Evolutionary conservation across 2,888 invertebrate genomes (phyloP), one percentile per base, ranked within the genome.

Genomic region (Sphinx pinastri): DNA sequence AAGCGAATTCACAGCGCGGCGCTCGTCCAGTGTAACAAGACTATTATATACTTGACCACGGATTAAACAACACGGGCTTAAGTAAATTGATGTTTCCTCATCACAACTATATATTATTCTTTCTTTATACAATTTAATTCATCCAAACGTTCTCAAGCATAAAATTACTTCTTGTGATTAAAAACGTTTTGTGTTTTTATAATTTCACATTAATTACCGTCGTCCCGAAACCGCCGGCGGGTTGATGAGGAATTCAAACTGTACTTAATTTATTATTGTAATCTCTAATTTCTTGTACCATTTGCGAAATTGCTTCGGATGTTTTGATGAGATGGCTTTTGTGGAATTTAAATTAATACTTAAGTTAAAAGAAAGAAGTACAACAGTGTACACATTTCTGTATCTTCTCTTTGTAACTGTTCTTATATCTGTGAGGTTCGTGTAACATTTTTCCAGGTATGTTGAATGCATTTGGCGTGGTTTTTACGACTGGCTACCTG

Each of bases 261-360:
- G 59, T 12, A 47, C 16, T 45, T 45, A 60, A 45, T 16, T 47
- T 60, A 60, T 60, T 60, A 60, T 60, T 60, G 47, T 60, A 60
- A 60, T 60, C 60, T 60, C 16, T 16, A 45, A 60, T 60, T 47
- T 47, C 11, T 47, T 60, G 60, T 60, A 11, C 60, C 45, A 60
- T 60, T 60, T 60, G 16, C n/a, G 16, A 60, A 60, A 60, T 60
- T 60, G 12, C 60, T 60, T 47, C n/a, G 16, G n/a, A 16, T 47
- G 45, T 60, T 47, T 60, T 47, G 60, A 57, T 57, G 16, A 11
- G 11, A 47, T 60, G 47, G 60, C 60, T 60, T 60, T 47, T 10
- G 16, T 11, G 0, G 47, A 47, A 47, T 47, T n/a, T 60, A n/a
- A 60, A 60, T 60, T 60, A 38, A 38, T 2, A 52, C 1, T 13